Evolutionary conservation across 2,797 vertebrate species (phyloP), one percentile per base, ranked within the genome.

Genomic region (Siniperca obscura): DNA sequence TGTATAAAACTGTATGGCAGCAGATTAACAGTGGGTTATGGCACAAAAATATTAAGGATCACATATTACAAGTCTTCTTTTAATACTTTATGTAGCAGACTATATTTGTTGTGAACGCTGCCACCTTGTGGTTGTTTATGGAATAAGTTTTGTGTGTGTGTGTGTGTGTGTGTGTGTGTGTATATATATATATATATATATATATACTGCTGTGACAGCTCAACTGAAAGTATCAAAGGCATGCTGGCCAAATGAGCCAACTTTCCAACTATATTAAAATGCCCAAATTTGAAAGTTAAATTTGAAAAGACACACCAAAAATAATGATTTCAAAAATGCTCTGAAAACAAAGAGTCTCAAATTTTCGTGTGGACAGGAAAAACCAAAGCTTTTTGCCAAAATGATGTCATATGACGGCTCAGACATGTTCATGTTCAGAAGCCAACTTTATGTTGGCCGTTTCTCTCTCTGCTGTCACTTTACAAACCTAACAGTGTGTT

Each of bases 81-180:
- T 7, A 12, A 17, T 4, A 21, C 0, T 22, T 17, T 11, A 46
- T 7, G n/a, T 40, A 10, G 56, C 36, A 55, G 61, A 2, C 4
- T 27, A 2, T 66, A 59, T 74, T 52, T 77, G 22, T 81, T 82
- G 85, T 76, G 66, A 91, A 94, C 81, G 77, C 89, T 94, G 94
- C 94, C 96, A 94, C 87, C 95, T 64, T 87, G 94, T 95, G 96
- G 94, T 73, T 67, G 27, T 75, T 90, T 69, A 42, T 64, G 68
- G 70, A 81, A 92, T 48, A 59, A 0, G 4, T 76, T 83, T 56
- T 62, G 34, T 38, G 34, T 27, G 27, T 27, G 27, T 27, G 27
- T 27, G 27, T 30, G 27, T 30, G 27, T 62, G 34, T 38, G 34
- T 27, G 27, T 27, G 27, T 27, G 27, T 27, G 27, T 30, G 27